phyloP scores from a whole-genome alignment of 1,140 invertebrate genomes.

The Drosophila arawakana region DNA sequence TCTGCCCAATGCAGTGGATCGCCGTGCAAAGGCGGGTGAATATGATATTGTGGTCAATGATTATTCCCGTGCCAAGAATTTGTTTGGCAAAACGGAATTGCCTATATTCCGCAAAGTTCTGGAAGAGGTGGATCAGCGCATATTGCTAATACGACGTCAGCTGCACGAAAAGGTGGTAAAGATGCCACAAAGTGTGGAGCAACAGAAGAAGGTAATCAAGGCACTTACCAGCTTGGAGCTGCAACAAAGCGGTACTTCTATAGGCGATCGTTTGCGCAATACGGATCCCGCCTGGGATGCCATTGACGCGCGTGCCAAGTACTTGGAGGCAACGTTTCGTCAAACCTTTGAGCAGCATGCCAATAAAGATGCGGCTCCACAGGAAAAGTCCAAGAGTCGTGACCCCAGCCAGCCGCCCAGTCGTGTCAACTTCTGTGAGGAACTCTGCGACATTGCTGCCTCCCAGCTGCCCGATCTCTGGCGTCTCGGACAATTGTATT shows the following conservation, averaged over 20 bases:
- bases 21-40: slow-evolving; percentile 96
- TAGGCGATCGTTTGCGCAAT: slow-evolving; percentile 71
- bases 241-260: slow-evolving; percentile 74
- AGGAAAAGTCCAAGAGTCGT: slow-evolving; percentile 74
- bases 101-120: slow-evolving; percentile 94
- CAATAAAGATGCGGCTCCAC: slow-evolving; percentile 63
- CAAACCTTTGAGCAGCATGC: slow-evolving; percentile 78
- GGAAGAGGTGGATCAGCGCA: slow-evolving; percentile 95
- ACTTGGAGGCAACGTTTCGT: slow-evolving; percentile 87
- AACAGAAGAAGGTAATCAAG: slow-evolving; percentile 96
- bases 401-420: slow-evolving; percentile 72
- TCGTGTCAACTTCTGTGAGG: slow-evolving; percentile 81
- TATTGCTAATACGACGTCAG: slow-evolving; percentile 91
- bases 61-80: slow-evolving; percentile 97
- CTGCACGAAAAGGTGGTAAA: slow-evolving; percentile 93
- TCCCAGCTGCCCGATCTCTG: slow-evolving; percentile 90
- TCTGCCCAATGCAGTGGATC: slow-evolving; percentile 96
- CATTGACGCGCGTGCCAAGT: slow-evolving; percentile 92
- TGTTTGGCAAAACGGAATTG: slow-evolving; percentile 98
- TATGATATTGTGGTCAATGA: slow-evolving; percentile 99
- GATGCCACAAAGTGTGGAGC: slow-evolving; percentile 95
- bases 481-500: slow-evolving; percentile 95
- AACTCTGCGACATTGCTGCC: slow-evolving; percentile 81
- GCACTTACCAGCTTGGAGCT: slow-evolving; percentile 89
- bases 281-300: slow-evolving; percentile 96